These are phyloP conservation scores for Mionectes macconnelli DNA, from an alignment of 2,113 vertebrate genomes.

Conservation along the genomic window DNA sequence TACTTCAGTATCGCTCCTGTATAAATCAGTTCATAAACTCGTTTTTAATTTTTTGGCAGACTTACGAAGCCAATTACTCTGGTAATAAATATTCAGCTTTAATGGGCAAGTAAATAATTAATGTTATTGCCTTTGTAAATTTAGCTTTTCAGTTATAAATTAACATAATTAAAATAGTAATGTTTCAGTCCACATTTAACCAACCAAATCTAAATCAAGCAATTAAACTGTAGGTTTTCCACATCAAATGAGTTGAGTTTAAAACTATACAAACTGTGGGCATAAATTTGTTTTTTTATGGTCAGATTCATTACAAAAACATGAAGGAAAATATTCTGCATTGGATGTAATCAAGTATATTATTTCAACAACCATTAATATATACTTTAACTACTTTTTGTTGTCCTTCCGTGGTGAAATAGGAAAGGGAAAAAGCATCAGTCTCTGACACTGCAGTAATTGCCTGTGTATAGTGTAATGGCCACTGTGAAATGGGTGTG, in stretches of 20 bases:
- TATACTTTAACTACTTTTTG: conserved; percentile 14
- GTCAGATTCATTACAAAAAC: conserved; percentile 69
- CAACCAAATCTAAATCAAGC: conserved; percentile 78
- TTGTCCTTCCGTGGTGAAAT: not conserved
- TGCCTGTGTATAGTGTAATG: not conserved
- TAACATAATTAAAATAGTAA: conserved; percentile 80
- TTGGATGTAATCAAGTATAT: conserved; percentile 67
- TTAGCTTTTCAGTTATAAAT: conserved; percentile 82
- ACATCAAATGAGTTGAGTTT: conserved; percentile 67
- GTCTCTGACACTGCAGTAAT: not conserved
- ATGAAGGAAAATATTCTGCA: conserved; percentile 53
- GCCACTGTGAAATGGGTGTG: not conserved
- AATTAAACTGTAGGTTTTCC: conserved; percentile 79
- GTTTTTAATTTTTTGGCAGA: conserved; percentile 72
- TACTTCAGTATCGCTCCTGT: not conserved
- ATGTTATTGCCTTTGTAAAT: conserved; percentile 83
- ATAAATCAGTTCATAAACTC: conserved; percentile 70
- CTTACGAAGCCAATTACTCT: conserved; percentile 74
- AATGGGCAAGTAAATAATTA: conserved; percentile 83
- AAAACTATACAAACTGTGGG: conserved; percentile 66
- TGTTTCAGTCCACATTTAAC: conserved; percentile 74
- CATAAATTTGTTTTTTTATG: conserved; percentile 68
- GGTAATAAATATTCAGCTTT: conserved; percentile 74
- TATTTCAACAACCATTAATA: conserved; percentile 46
- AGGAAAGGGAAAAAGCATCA: not conserved